Base-by-base conservation (phyloP, 2,797 vertebrate genomes). In the Erethizon dorsatum region DNA sequence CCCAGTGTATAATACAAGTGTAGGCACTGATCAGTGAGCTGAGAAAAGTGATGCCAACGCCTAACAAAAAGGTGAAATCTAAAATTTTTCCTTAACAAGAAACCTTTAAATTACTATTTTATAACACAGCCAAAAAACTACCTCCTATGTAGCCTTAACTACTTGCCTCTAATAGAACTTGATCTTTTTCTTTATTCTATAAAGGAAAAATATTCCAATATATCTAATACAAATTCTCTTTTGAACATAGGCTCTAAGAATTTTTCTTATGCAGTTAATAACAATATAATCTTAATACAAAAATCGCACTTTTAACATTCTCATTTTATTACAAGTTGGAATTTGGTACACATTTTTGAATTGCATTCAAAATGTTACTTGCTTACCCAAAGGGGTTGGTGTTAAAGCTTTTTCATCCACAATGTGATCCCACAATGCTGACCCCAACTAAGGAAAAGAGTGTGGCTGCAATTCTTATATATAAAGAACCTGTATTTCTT, bases 241-340 rank as follows among this genome's bases (percentile, higher is more conserved):
- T 94, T 82, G 50, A 90, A 84, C 37, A 92, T 88, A 17, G 84
- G 37, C 47, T 69, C 13, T 80, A 91, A 86, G 78, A 63, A 90
- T 83, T 93, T 97, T 92, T 59, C 50, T 87, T 77, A 63, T 79
- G 22, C 78, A 5, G 24, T 61, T 95, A 95, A 82, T 31, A 85
- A 86, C 20, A 61, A 71, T 65, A 14, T 56, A 83, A 95, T 89
- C 86, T 13, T 87, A 96, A 75, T 67, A 78, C 1, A 31, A 89
- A 95, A 96, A 85, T 56, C 0, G 77, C 84, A 89, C 86, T 73
- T 95, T 86, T 84, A 69, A 90, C 7, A 15, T 83, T 96, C 65
- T 95, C 65, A 54, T 91, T 83, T 95, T 79, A 92, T 59, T 59
- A 65, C 22, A 82, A 63, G 37, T 45, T 95, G 31, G 59, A 96